A percentile compares a stretch with the other conserved stretches of the same genome.
Evolutionary conservation across 2,113 vertebrate genomes (phyloP).

Genomic region (Xyliphius kryptos): DNA sequence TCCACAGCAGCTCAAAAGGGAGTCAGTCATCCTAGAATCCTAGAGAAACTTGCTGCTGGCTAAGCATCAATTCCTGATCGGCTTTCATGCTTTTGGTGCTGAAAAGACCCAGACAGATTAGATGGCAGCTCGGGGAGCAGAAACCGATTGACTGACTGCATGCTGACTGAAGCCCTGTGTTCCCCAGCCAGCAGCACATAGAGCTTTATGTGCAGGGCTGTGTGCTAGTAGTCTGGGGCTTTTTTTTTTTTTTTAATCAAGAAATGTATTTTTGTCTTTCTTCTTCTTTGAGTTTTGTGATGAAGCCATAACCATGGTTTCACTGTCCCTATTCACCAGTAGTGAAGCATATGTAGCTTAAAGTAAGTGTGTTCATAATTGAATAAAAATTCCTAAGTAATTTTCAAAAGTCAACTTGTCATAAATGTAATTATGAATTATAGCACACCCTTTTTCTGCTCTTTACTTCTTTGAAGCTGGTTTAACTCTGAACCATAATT

Average conservation of each 20-base stretch:
- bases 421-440: background rate
- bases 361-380: too few species aligned
- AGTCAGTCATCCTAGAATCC: slow-evolving; percentile 30
- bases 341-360: too few species aligned
- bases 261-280: too few species aligned
- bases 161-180: slow-evolving; percentile 48
- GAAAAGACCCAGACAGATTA: slow-evolving; percentile 33
- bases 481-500: slow-evolving; percentile 61
- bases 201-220: background rate
- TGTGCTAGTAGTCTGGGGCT: background rate
- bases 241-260: background rate
- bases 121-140: slow-evolving; percentile 44
- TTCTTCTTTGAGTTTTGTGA: too few species aligned
- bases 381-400: too few species aligned
- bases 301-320: too few species aligned
- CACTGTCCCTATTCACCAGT: too few species aligned
- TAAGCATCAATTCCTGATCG: slow-evolving; percentile 17
- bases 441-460: slow-evolving; percentile 13
- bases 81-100: slow-evolving; percentile 34
- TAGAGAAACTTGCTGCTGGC: slow-evolving; percentile 13
- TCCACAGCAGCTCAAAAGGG: background rate
- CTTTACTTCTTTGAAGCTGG: slow-evolving; percentile 37
- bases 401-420: too few species aligned
- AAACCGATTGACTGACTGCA: slow-evolving; percentile 45
- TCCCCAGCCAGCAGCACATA: slow-evolving; percentile 48